Evolutionary conservation across 2,888 invertebrate genomes (phyloP), one percentile per base, ranked within the genome.

Genomic region (Teleogryllus oceanicus): DNA sequence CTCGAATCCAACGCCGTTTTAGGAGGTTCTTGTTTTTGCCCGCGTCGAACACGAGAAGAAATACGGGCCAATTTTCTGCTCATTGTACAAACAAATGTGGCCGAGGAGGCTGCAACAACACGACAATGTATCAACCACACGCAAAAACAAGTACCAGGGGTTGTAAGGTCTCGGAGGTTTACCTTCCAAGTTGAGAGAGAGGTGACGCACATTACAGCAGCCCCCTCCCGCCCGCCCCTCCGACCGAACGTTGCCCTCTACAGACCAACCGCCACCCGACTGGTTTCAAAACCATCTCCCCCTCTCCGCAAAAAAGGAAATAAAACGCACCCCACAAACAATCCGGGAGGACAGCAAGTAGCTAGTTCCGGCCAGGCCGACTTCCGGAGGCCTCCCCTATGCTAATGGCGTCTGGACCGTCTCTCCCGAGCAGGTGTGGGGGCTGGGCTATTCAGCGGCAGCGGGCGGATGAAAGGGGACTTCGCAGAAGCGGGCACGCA

Each of bases 391-490:
- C 62, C 62, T 18, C 37, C 62, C 62, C 62, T 62, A 62, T 62
- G 62, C 62, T 62, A 62, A 62, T 62, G 62, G 62, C n/a, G 62
- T 18, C 62, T 62, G 62, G 62, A 62, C 62, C 62, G 62, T 37
- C 62, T 18, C 16, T 13, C 16, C 16, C 62, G 62, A 62, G 62
- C 62, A 62, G 62, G 62, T 62, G 62, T 62, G 62, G 62, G n/a
- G 62, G 16, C 62, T 13, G 16, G 62, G 16, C 13, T 11, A 62
- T n/a, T 62, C 62, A 62, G 62, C 13, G 62, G n/a, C 16, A 62
- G 62, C 62, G n/a, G n/a, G 16, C 62, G 37, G 37, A 37, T 37
- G 37, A 37, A 37, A 37, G 37, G 37, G 37, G n/a, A 62, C 62
- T 13, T 62, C 62, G 62, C 62, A 62, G 37, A 37, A 8, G 62